Evolutionary conservation across 1,140 invertebrate species (phyloP), one percentile per base, ranked within the genome.

Genomic region (Metopolophium dirhodum): DNA sequence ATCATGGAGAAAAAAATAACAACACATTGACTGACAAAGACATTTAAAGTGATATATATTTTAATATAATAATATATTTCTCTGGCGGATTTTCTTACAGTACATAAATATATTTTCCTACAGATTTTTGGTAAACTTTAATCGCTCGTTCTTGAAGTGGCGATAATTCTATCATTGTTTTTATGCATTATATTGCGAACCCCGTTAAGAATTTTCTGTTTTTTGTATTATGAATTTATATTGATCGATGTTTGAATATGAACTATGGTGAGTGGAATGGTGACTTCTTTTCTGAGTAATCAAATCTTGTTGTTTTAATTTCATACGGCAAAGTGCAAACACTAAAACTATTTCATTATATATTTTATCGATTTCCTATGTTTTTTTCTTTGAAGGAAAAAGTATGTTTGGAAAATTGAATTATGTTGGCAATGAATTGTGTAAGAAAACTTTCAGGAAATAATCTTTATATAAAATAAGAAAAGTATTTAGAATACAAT

Each of bases 361-460:
- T 77, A 77, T 77, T n/a, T 77, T 77, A 77, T 77, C 30, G n/a
- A 77, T 77, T 77, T 77, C 6, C 18, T 77, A 18, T 77, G 61
- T 77, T 77, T 77, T 54, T 49, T 87, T 35, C 45, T 20, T n/a
- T 20, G 45, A 87, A 51, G n/a, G 49, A 51, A n/a, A 88, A 88
- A 88, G 47, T 49, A 88, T 47, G 86, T 88, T 88, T 51, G 47
- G 1, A 77, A 88, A 88, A 88, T 49, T 88, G n/a, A 88, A 88
- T 88, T 51, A 88, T 88, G 47, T 88, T 51, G 47, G 86, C 47
- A 88, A 88, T 88, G n/a, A 51, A 88, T 88, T 88, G 86, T 51
- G 18, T n/a, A 51, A 51, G n/a, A 88, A 88, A 88, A 51, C 47
- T 88, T 88, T 88, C 2, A 35, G 20, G 2, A 89, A 89, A 89